Percentiles rank a stretch among this genome's conserved stretches.
Evolutionary conservation across 2,888 invertebrate genomes (phyloP).

Genomic region (Torymus auratus): DNA sequence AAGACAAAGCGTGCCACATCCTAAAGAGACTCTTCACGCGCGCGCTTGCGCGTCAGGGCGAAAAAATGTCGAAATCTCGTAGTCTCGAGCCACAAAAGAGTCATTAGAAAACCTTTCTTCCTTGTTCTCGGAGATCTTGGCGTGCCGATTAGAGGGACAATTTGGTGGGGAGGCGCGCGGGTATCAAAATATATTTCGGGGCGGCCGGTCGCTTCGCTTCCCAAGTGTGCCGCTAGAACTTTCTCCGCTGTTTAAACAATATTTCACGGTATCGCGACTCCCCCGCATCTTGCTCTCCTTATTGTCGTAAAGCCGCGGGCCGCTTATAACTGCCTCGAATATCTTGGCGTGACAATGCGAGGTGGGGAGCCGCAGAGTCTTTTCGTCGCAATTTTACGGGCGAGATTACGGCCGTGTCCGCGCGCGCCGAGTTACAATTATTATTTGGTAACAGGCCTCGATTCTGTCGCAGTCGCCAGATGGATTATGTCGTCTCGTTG

Average conservation of each 20-base stretch:
- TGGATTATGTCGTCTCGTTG: background rate
- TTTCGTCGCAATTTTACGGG: constrained; percentile 42
- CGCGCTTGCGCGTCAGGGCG: background rate
- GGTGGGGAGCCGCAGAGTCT: background rate
- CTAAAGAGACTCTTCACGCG: no score
- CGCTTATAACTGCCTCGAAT: constrained; percentile 44
- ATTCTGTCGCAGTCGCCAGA: background rate
- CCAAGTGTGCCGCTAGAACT: constrained; percentile 59
- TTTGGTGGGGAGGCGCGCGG: constrained; percentile 31
- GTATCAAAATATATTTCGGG: constrained; percentile 54
- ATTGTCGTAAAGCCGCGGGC: constrained; percentile 35
- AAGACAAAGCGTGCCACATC: no score
- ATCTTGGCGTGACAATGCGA: constrained; percentile 30
- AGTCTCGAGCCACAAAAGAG: constrained; percentile 8
- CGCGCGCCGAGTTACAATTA: constrained; percentile 16
- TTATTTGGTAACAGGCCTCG: constrained; percentile 44
- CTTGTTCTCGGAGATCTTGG: background rate
- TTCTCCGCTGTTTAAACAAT: constrained; percentile 60
- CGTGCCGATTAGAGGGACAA: constrained; percentile 35
- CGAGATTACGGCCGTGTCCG: constrained; percentile 21
- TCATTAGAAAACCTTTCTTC: constrained; percentile 24
- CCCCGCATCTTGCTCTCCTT: constrained; percentile 5
- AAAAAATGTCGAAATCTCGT: constrained; percentile 36
- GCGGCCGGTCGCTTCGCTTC: constrained; percentile 50
- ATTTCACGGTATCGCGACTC: constrained; percentile 58